Conservation (phyloP, 2,797 vertebrate species). For the Fringilla coelebs region DNA sequence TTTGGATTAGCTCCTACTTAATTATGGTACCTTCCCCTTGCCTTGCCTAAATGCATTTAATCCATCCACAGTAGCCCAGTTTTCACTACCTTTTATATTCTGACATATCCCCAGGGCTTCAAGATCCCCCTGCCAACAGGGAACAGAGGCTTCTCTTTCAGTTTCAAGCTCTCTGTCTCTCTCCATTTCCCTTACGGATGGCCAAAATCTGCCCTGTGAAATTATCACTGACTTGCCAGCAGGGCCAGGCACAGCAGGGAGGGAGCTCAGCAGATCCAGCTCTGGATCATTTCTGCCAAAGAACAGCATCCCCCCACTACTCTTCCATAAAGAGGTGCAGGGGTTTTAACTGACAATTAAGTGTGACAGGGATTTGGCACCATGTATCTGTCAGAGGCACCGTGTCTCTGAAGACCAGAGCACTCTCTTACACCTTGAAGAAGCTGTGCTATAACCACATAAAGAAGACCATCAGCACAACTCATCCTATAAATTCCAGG, state of each 20-base stretch:
- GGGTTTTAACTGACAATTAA: not conserved
- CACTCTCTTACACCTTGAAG: not conserved
- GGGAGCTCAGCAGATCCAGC: not conserved
- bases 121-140: not conserved
- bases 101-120: not conserved
- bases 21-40: not conserved
- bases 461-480: not conserved
- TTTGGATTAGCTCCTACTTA: not conserved
- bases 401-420: not conserved
- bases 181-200: not conserved
- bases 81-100: not conserved
- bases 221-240: not conserved
- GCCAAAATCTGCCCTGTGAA: conserved; percentile 1
- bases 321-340: not conserved
- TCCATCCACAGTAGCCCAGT: not conserved
- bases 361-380: not conserved
- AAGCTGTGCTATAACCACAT: not conserved
- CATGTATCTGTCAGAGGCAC: not conserved
- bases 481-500: not conserved
- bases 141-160: conserved; percentile 19
- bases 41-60: conserved; percentile 1
- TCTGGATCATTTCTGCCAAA: not conserved
- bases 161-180: not conserved
- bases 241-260: not conserved
- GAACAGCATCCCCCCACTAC: not conserved